Conservation (phyloP, 2,888 invertebrate genomes). For the Brenthis daphne region DNA sequence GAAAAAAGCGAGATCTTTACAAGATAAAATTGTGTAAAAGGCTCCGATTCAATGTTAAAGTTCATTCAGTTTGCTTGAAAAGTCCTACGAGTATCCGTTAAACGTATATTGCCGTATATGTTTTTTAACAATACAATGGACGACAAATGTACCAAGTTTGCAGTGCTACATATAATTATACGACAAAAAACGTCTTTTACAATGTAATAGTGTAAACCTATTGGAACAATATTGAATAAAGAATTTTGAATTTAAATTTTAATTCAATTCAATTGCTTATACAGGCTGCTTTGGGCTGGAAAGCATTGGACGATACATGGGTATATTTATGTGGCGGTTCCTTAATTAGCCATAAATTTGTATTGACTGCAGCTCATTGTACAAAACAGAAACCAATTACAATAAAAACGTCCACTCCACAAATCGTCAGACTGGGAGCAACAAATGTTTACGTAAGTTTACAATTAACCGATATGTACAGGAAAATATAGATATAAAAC, state of each 20-base stretch:
- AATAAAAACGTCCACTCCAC: constrained; percentile 29
- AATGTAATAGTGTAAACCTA: too few relatives aligned
- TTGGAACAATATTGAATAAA: not conserved
- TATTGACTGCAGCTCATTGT: constrained; percentile 88
- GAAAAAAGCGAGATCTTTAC: too few relatives aligned
- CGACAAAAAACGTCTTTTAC: too few relatives aligned
- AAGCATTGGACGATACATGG: constrained; percentile 47
- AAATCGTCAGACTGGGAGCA: constrained; percentile 45
- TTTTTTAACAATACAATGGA: too few relatives aligned
- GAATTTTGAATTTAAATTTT: not conserved
- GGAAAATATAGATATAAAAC: not conserved
- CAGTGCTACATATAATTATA: too few relatives aligned
- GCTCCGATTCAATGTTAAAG: too few relatives aligned
- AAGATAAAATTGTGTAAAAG: too few relatives aligned
- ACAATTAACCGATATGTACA: not conserved
- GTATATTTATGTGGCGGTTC: constrained; percentile 84
- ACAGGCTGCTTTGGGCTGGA: constrained; percentile 57
- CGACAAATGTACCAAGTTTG: too few relatives aligned
- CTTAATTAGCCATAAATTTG: constrained; percentile 83
- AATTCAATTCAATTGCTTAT: not conserved
- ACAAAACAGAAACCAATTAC: constrained; percentile 35
- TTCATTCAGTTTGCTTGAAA: too few relatives aligned
- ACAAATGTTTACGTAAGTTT: constrained; percentile 34
- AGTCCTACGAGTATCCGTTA: too few relatives aligned
- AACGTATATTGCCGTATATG: too few relatives aligned